phyloP scores from a whole-genome alignment of 1,140 invertebrate genomes.

The Bombyx mandarina region DNA sequence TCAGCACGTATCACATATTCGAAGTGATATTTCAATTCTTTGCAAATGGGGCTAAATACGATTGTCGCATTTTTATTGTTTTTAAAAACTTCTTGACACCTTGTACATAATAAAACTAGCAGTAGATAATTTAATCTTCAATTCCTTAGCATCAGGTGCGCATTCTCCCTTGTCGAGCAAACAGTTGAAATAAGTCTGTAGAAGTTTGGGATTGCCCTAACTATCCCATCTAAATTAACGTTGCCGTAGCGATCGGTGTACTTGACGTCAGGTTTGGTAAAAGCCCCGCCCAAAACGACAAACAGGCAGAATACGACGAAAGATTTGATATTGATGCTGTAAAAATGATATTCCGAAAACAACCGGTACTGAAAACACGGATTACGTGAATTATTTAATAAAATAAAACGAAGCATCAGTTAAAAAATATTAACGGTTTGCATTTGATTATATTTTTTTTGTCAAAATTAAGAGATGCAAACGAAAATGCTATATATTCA shows the following conservation, averaged over 20 bases:
- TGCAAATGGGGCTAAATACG: no score
- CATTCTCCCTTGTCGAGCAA: conserved; percentile 77
- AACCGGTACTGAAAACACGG: no score
- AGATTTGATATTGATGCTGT: conserved; percentile 21
- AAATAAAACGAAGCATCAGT: no score
- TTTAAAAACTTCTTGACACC: no score
- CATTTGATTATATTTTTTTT: no score
- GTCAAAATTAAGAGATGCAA: no score
- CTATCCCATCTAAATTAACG: conserved; percentile 75
- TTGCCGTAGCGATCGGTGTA: conserved; percentile 82
- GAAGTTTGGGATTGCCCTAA: conserved; percentile 3
- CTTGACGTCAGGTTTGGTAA: conserved; percentile 48
- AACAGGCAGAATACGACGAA: conserved; percentile 19
- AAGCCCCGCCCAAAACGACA: conserved; percentile 13
- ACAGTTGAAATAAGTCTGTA: conserved; percentile 78
- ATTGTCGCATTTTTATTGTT: no score
- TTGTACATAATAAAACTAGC: conserved; percentile 13
- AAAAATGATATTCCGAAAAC: not conserved
- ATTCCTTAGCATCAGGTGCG: conserved; percentile 77
- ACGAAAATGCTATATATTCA: no score
- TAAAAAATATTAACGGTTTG: no score
- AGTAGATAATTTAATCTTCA: conserved; percentile 72
- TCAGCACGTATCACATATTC: no score
- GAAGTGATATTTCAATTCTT: no score
- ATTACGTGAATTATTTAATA: no score